phyloP scores from a whole-genome alignment of 2,797 vertebrate species.

The Coilia nasus region DNA sequence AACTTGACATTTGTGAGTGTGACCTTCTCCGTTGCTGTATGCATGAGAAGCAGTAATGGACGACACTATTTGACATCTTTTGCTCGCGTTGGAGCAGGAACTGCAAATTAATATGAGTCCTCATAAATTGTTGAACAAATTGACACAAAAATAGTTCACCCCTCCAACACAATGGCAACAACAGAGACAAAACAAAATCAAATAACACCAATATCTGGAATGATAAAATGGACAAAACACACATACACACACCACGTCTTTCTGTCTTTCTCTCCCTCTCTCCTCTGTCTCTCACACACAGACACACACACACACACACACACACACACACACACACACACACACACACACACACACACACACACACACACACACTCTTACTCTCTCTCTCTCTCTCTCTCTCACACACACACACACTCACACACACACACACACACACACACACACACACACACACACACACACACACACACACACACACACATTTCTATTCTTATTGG shows the following conservation, averaged over 20 bases:
- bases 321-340: too few relatives aligned
- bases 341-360: too few relatives aligned
- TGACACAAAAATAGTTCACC: neutral
- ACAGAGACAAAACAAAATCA: neutral
- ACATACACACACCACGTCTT: too few relatives aligned
- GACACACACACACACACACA: too few relatives aligned
- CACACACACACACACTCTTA: too few relatives aligned
- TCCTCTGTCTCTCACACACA: too few relatives aligned
- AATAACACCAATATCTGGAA: too few relatives aligned
- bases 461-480: neutral
- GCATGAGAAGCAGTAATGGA: slow-evolving; percentile 40
- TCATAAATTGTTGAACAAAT: slow-evolving; percentile 10
- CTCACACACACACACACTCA: neutral
- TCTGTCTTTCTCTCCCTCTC: too few relatives aligned
- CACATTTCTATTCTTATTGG: too few relatives aligned
- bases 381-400: too few relatives aligned
- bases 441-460: too few relatives aligned
- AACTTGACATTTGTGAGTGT: slow-evolving; percentile 25
- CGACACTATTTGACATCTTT: slow-evolving; percentile 32
- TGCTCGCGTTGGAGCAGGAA: neutral
- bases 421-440: neutral
- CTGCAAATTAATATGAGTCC: slow-evolving; percentile 6
- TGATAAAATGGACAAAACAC: too few relatives aligned
- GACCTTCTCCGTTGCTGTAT: slow-evolving; percentile 33
- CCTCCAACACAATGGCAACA: neutral